These are phyloP conservation scores for Tetragonisca angustula DNA, from an alignment of 2,888 invertebrate species.

Conservation along the genomic window DNA sequence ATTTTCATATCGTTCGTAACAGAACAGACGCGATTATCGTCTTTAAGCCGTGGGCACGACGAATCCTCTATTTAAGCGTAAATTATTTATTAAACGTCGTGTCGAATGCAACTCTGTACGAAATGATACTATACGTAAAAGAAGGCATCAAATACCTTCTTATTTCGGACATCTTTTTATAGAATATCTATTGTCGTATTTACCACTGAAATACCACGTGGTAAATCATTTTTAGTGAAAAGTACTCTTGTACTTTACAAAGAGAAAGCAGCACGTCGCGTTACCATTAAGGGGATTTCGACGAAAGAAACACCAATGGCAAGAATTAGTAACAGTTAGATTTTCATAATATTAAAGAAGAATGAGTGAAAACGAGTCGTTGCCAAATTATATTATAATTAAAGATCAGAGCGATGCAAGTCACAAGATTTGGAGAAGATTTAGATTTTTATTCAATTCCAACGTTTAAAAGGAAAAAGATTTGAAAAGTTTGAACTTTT, in stretches of 20 bases:
- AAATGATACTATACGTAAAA: neutral
- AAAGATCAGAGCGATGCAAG: too few relatives aligned
- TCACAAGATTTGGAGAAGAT: too few relatives aligned
- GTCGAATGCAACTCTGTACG: neutral
- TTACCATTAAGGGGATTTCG: neutral
- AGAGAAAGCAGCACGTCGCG: neutral
- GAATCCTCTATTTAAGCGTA: neutral
- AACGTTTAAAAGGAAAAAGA: too few relatives aligned
- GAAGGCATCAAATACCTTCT: neutral
- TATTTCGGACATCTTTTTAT: neutral
- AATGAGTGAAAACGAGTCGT: neutral
- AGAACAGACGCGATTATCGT: constrained; percentile 22
- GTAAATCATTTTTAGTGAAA: neutral
- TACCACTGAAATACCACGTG: neutral
- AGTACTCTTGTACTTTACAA: neutral
- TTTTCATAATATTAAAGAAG: neutral
- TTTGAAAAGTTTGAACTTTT: too few relatives aligned
- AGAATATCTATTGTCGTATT: neutral
- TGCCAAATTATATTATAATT: too few relatives aligned
- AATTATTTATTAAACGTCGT: constrained; percentile 18
- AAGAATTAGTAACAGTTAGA: neutral
- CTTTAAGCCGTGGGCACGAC: constrained; percentile 6
- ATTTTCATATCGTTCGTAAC: constrained; percentile 57
- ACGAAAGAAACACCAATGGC: neutral
- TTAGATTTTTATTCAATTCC: too few relatives aligned